Evolutionary conservation across 2,113 vertebrate genomes (phyloP), one percentile per base, ranked within the genome.

Genomic region (Pterocles gutturalis): DNA sequence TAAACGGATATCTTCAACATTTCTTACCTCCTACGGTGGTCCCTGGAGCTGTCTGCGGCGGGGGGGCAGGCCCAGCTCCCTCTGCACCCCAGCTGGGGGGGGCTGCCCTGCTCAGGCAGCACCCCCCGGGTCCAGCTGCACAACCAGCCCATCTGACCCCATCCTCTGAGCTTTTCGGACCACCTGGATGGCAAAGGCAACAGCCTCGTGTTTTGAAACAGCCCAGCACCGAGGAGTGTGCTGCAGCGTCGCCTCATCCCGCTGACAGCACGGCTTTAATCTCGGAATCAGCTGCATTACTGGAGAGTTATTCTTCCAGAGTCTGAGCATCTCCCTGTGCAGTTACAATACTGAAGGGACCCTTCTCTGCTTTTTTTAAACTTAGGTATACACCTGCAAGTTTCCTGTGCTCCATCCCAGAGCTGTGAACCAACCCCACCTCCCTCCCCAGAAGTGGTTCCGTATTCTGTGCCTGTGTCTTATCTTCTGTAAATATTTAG

Each of bases 401-500:
- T 13, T 62, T n/a, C 87, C 20, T 43, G 58, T 58, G 22, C 73
- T 66, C 46, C 62, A 31, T 7, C 76, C 13, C 14, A 5, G 70
- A 45, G 71, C 7, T 17, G 31, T 48, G 29, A 21, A 41, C 62
- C 62, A n/a, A 3, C 73, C 36, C 73, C 36, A 5, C 57, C 57
- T 36, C 73, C 53, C 58, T 48, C 73, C 3, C 54, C 57, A 62
- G 46, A 14, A 51, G 29, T 4, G 0, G 34, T 8, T 36, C 45
- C 5, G 2, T 66, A 6, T 46, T 48, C 62, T 53, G 22, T 25
- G 60, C 79, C 73, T 77, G 73, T 53, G 58, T 64, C 60, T 77
- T 80, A 53, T 84, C 64, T 67, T 72, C n/a, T 69, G 48, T 58
- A 81, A 96, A 87, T 45, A 81, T 90, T 87, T 78, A 88, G 73